Evolutionary conservation across 2,888 invertebrate species (phyloP).

Genomic region (Pachycephus smyrnensis): DNA sequence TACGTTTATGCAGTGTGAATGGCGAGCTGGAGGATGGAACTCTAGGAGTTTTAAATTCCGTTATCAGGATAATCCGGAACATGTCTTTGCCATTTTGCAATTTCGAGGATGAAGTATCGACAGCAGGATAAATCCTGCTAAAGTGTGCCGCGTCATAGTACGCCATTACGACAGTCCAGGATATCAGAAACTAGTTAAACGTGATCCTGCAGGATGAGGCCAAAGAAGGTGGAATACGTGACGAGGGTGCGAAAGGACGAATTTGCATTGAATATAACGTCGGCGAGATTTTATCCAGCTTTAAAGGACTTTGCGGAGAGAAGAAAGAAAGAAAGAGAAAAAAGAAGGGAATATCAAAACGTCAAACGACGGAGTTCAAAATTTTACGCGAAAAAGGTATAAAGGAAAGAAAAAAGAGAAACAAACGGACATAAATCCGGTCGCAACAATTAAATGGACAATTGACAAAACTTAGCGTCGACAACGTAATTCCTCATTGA

Average conservation of each 20-base stretch:
- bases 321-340: background rate
- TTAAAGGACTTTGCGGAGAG: conserved; percentile 6
- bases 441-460: background rate
- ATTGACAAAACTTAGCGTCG: background rate
- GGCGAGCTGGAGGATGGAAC: background rate
- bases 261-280: conserved; percentile 27
- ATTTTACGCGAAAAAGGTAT: background rate
- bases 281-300: background rate
- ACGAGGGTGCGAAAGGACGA: conserved; percentile 27
- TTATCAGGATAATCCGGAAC: background rate
- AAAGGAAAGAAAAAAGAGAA: background rate
- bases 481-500: background rate
- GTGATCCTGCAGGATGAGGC: conserved; percentile 28
- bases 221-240: conserved; percentile 26
- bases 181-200: conserved; percentile 35
- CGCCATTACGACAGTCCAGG: background rate
- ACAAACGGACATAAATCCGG: background rate
- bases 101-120: background rate
- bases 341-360: background rate
- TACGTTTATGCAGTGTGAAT: background rate
- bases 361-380: background rate
- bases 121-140: background rate
- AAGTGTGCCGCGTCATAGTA: background rate
- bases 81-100: background rate
- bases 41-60: background rate